Conservation (phyloP, 2,797 vertebrate genomes). For the Lycodopsis pacificus region DNA sequence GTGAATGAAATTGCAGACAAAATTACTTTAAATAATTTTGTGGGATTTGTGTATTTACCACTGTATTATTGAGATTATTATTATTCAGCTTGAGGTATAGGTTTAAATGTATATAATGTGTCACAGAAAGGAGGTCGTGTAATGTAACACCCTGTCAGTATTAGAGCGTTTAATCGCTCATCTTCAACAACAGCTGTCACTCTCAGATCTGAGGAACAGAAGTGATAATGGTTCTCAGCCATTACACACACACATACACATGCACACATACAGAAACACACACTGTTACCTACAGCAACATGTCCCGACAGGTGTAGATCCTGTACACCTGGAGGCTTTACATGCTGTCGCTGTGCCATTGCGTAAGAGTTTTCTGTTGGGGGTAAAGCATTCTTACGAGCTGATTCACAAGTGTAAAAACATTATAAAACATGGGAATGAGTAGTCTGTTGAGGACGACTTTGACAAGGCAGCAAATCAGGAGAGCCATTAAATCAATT, state of each 20-base stretch:
- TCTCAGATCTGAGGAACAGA: constrained; percentile 37
- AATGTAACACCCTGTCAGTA: constrained; percentile 42
- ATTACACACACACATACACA: constrained; percentile 15
- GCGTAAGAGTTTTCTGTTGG: constrained; percentile 65
- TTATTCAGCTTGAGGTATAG: neutral
- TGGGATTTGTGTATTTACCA: neutral
- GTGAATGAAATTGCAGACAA: neutral
- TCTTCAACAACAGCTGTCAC: constrained; percentile 45
- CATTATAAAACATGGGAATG: constrained; percentile 66
- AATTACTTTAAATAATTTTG: neutral
- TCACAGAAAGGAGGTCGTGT: constrained; percentile 15
- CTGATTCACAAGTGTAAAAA: constrained; percentile 76
- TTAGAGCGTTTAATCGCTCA: constrained; percentile 46
- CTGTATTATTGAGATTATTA: neutral
- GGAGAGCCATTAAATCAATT: constrained; percentile 60
- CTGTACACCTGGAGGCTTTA: constrained; percentile 33
- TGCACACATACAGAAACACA: constrained; percentile 15
- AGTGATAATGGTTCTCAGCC: constrained; percentile 56
- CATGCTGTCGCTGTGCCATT: constrained; percentile 60
- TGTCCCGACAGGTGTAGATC: constrained; percentile 54
- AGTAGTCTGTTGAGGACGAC: constrained; percentile 42
- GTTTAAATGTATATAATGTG: constrained; percentile 8
- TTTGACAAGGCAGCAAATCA: constrained; percentile 35
- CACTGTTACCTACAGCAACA: constrained; percentile 30
- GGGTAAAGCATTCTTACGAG: constrained; percentile 67